Evolutionary conservation across 2,888 invertebrate genomes (phyloP), one percentile per base, ranked within the genome.

Genomic region (Galerucella calmariensis): DNA sequence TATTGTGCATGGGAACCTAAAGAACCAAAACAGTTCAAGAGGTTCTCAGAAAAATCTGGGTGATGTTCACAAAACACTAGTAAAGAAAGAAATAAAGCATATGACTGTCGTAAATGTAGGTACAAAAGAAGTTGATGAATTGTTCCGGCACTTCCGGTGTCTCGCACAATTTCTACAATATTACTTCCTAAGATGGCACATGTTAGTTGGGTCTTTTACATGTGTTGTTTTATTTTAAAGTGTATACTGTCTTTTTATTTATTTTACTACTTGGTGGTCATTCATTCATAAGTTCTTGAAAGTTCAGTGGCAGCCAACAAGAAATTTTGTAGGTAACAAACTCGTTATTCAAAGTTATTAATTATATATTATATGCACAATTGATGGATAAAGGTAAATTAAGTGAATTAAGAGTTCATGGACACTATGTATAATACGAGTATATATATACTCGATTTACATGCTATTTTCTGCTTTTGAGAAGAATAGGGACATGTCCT

Each of bases 81-180:
- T 27, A 63, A 46, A 63, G 63, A 69, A 69, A 58, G 66, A 72
- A 74, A 73, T 58, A 68, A 68, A 75, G 75, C 78, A 78, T 63
- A 78, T 77, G 77, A 78, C 70, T 72, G 75, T 75, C 75, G 72
- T 78, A 78, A 77, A 77, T 72, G 69, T 20, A 70, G 65, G 53
- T 71, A 77, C 72, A 77, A 75, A 74, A 75, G 70, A 73, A 77
- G 75, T 75, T 77, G 69, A 71, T 73, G 72, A 67, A 73, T 71
- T 72, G 72, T 78, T 78, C 77, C 77, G 77, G 71, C 72, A 62
- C 73, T 78, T 78, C 77, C 78, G 75, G 74, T 48, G 41, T 48
- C 65, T 58, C 58, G 56, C 53, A 51, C 53, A 44, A 67, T 46
- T 67, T 75, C 63, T 69, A 58, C 67, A 35, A 73, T 63, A 65